Percentiles rank a stretch among this genome's conserved stretches.
Conservation (phyloP, 2,888 invertebrate species). For the Ligdia adustata region DNA sequence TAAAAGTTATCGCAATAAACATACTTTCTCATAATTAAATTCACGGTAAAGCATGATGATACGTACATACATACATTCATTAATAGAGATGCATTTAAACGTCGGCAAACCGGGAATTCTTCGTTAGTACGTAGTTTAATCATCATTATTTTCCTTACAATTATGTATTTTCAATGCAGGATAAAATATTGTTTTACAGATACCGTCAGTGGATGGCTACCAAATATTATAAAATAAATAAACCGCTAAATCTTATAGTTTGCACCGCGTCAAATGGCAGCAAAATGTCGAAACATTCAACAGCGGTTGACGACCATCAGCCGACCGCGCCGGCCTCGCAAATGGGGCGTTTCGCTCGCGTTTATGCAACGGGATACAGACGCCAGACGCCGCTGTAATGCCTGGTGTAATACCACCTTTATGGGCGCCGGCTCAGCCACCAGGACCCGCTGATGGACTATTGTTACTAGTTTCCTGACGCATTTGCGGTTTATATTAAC, state of each 20-base stretch:
- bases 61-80: too few species aligned
- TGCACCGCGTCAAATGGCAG: constrained; percentile 24
- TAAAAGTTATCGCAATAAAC: constrained; percentile 8
- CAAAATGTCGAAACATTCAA: constrained; percentile 35
- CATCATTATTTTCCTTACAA: too few species aligned
- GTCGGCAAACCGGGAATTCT: too few species aligned
- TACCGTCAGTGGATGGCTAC: too few species aligned
- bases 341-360: constrained; percentile 34
- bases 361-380: constrained; percentile 37
- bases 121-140: too few species aligned
- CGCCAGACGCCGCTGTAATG: constrained; percentile 23
- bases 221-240: too few species aligned
- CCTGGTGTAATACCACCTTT: constrained; percentile 25
- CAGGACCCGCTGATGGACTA: constrained; percentile 17
- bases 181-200: too few species aligned
- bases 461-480: constrained; percentile 16
- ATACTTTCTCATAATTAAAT: constrained; percentile 5
- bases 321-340: constrained; percentile 21
- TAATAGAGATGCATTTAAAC: too few species aligned
- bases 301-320: constrained; percentile 35
- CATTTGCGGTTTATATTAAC: constrained; percentile 15
- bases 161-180: too few species aligned
- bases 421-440: constrained; percentile 20
- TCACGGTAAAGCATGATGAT: background rate
- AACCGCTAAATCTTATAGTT: constrained; percentile 16